Conservation (phyloP, 2,888 invertebrate genomes). For the Cheilosia vulpina region DNA sequence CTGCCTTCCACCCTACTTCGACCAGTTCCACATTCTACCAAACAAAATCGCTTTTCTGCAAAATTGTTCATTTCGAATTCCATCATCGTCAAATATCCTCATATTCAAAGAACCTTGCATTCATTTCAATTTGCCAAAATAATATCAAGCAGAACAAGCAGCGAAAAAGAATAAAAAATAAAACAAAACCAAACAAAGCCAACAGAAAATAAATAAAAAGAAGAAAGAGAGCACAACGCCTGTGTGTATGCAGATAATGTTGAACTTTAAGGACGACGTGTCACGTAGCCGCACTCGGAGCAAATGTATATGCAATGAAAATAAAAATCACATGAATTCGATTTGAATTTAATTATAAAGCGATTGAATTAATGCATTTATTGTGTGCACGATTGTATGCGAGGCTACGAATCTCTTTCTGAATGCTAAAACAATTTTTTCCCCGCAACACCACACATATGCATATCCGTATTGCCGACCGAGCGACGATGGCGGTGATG, state of each 20-base stretch:
- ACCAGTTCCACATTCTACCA: no score
- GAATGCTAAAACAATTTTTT: slow-evolving; percentile 58
- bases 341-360: slow-evolving; percentile 78
- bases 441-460: background rate
- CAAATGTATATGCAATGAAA: slow-evolving; percentile 70
- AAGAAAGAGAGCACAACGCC: background rate
- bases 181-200: background rate
- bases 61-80: no score
- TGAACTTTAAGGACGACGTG: slow-evolving; percentile 64
- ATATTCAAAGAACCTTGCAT: background rate
- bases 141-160: slow-evolving; percentile 5
- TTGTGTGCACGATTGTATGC: slow-evolving; percentile 42
- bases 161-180: background rate
- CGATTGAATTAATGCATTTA: slow-evolving; percentile 77
- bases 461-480: background rate
- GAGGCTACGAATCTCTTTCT: slow-evolving; percentile 42
- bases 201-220: background rate
- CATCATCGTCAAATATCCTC: background rate
- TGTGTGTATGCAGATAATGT: slow-evolving; percentile 23
- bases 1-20: no score
- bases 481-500: slow-evolving; percentile 1
- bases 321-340: slow-evolving; percentile 78
- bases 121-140: slow-evolving; percentile 49
- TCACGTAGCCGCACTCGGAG: slow-evolving; percentile 74
- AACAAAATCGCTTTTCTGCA: no score